A percentile compares a stretch with the other conserved stretches of the same genome.
Conservation (phyloP, 2,888 invertebrate genomes). For the Apamea crenata region DNA sequence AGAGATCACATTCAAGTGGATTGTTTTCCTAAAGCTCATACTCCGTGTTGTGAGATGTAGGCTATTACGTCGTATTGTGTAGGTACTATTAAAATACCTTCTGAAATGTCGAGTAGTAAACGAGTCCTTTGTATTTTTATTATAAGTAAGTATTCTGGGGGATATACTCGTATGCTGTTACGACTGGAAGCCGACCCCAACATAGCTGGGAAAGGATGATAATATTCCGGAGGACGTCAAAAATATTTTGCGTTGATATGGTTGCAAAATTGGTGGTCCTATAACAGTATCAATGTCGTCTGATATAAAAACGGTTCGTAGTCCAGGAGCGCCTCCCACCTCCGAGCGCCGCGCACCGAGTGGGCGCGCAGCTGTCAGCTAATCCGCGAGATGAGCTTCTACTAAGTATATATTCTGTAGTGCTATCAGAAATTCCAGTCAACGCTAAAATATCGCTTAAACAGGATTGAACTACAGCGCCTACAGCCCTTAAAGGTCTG, state of each 20-base stretch:
- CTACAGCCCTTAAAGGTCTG: neutral
- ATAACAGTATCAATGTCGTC: neutral
- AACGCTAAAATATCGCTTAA: neutral
- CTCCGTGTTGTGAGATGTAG: neutral
- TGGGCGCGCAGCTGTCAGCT: neutral
- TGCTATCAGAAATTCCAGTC: neutral
- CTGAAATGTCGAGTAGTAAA: neutral
- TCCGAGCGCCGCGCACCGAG: neutral
- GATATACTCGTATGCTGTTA: neutral
- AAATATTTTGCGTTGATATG: neutral
- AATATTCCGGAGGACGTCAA: neutral
- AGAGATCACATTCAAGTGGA: neutral
- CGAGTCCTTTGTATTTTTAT: neutral
- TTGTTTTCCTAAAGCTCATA: neutral
- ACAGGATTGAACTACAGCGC: neutral
- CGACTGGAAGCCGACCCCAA: neutral
- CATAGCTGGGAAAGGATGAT: neutral
- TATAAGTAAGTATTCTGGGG: neutral
- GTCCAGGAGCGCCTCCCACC: neutral
- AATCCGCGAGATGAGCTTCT: neutral
- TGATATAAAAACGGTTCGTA: neutral
- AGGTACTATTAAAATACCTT: neutral
- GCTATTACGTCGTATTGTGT: neutral
- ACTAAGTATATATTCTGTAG: neutral
- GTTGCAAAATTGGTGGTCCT: too few relatives aligned